These are phyloP conservation scores for Eupithecia abbreviata DNA, from an alignment of 2,888 invertebrate genomes.

Conservation along the genomic window DNA sequence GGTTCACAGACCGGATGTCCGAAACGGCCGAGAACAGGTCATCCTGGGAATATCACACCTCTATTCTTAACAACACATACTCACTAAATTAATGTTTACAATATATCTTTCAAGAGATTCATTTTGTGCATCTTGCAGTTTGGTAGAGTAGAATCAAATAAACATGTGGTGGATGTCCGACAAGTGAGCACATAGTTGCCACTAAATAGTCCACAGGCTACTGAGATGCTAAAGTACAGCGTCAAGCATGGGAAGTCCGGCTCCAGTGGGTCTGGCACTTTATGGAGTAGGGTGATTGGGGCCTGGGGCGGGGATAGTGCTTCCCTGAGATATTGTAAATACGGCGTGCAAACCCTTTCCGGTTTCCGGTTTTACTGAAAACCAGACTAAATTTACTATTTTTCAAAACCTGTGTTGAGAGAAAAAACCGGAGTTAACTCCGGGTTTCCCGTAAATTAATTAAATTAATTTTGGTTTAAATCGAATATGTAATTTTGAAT, in stretches of 20 bases:
- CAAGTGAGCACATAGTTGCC: not conserved
- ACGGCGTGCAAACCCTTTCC: no score
- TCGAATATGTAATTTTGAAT: no score
- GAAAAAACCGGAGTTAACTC: no score
- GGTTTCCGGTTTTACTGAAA: no score
- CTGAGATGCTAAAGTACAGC: not conserved
- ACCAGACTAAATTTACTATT: no score
- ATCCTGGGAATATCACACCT: constrained; percentile 73
- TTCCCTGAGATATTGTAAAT: no score
- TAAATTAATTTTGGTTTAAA: no score
- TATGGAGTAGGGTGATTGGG: no score
- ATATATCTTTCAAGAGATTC: not conserved
- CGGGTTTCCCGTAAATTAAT: no score
- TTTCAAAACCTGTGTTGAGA: no score
- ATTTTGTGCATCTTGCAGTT: not conserved
- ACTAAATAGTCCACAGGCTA: no score
- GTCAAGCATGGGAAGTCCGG: not conserved
- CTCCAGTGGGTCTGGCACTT: not conserved
- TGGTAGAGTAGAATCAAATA: not conserved
- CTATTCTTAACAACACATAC: not conserved
- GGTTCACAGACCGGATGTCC: constrained; percentile 95
- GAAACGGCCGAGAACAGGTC: constrained; percentile 94
- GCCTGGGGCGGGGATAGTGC: no score
- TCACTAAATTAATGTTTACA: not conserved
- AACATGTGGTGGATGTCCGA: not conserved